Evolutionary conservation across 2,888 invertebrate genomes (phyloP), one percentile per base, ranked within the genome.

Genomic region (Clunio marinus): DNA sequence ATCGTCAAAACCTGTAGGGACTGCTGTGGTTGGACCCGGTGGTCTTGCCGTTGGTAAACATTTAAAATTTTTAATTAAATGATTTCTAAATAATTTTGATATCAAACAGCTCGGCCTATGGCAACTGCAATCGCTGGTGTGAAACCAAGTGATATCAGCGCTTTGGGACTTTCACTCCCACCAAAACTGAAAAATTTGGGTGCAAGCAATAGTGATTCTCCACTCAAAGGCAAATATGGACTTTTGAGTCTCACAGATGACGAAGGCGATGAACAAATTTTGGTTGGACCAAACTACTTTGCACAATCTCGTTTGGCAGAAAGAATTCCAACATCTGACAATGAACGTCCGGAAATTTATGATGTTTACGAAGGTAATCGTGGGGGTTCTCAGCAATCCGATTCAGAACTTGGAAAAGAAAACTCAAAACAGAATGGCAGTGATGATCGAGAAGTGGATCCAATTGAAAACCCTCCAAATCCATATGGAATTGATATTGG

Each of bases 41-140:
- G 89, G 89, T 0, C 76, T 88, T 7, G 89, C 89, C 0, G 80
- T 89, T 2, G 86, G 58, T 58, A 58, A 27, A 27, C 13, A 41
- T n/a, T 32, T 66, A n/a, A 2, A 58, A 58, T 27, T 2, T 35
- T 32, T 60, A 2, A n/a, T 20, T 15, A 20, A 35, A 2, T 35
- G 24, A 37, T 22, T n/a, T n/a, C 24, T 58, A 22, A 25, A 28
- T 22, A 41, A 1, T 55, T 37, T 57, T 58, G 1, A 25, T 25
- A 15, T 60, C 27, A 22, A n/a, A n/a, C 13, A 68, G 57, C 89
- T 0, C 81, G 84, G 2, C 89, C 89, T 0, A 81, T 88, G 0
- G 89, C 84, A 22, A 89, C 89, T 0, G 89, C 89, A 4, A 85
- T 90, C 35, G 89, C 89, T 1, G 89, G 89, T 1, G 79, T 89